A percentile compares a stretch with the other conserved stretches of the same genome.
phyloP scores from a whole-genome alignment of 2,113 vertebrate species.

The Vulpes lagopus region DNA sequence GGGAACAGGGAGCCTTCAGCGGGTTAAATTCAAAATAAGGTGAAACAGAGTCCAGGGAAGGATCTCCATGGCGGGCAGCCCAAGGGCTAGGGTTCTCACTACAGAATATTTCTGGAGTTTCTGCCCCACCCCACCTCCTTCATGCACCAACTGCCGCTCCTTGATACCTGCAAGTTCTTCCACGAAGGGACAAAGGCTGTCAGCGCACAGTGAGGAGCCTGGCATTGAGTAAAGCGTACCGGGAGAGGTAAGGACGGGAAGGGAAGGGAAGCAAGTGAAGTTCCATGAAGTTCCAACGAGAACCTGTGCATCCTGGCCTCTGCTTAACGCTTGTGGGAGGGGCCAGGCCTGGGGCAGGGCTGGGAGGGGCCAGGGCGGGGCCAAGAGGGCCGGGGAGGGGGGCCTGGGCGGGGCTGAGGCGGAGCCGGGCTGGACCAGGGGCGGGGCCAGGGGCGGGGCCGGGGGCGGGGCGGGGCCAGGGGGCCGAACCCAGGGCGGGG shows the following conservation, averaged over 20 bases:
- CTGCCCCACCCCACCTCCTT: neutral
- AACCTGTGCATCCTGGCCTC: fast-evolving
- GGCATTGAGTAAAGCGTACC: neutral
- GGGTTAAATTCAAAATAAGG: neutral
- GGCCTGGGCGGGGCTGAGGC: neutral
- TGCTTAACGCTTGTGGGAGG: neutral
- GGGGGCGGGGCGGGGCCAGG: too few species aligned
- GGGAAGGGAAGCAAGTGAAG: neutral
- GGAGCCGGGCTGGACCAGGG: too few species aligned
- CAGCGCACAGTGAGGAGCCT: neutral
- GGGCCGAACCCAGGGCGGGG: too few species aligned
- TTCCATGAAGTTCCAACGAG: fast-evolving
- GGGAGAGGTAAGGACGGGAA: neutral
- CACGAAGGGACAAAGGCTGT: neutral
- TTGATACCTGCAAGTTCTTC: neutral
- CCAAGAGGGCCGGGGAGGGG: neutral
- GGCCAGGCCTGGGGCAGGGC: too few species aligned
- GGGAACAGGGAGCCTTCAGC: neutral
- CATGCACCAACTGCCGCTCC: too few species aligned
- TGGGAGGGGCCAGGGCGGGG: neutral
- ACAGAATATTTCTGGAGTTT: neutral
- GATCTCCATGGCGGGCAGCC: neutral
- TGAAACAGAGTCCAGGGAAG: neutral
- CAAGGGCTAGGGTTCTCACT: neutral
- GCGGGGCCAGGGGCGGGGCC: too few species aligned